These are phyloP conservation scores for Heterodera filipjevi DNA, from an alignment of 2,888 invertebrate species.

Conservation along the genomic window DNA sequence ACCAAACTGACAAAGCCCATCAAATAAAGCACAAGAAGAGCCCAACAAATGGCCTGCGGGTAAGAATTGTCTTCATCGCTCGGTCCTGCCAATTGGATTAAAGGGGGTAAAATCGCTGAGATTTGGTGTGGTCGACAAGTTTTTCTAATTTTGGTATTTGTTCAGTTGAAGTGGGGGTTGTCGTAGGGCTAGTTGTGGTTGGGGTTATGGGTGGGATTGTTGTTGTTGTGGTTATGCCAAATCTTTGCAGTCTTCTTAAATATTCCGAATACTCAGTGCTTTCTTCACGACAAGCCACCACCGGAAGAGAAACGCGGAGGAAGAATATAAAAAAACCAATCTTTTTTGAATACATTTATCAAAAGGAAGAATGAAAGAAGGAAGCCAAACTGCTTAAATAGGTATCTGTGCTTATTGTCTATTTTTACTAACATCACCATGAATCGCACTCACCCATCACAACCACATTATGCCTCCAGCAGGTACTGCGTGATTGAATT, in stretches of 20 bases:
- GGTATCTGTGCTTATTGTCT: conserved; percentile 24
- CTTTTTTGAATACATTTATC: not conserved
- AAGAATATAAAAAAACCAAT: not conserved
- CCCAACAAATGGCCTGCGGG: conserved; percentile 11
- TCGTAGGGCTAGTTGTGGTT: not conserved
- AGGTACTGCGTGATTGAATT: conserved; percentile 7
- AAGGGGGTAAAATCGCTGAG: not conserved
- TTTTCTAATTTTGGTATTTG: not conserved
- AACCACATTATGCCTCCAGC: conserved; percentile 23
- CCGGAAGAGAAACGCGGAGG: not conserved
- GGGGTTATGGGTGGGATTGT: too few relatives aligned
- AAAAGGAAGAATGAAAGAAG: not conserved
- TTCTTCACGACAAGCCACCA: not conserved
- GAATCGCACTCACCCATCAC: conserved; percentile 17
- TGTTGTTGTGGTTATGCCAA: too few relatives aligned
- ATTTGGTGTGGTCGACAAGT: not conserved
- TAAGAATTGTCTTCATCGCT: not conserved
- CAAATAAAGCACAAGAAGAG: not conserved
- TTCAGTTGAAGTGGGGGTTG: not conserved
- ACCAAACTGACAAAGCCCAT: conserved; percentile 3
- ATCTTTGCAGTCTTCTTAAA: not conserved
- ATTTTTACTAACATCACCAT: conserved; percentile 29
- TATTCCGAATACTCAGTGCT: not conserved
- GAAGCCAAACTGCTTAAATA: not conserved
- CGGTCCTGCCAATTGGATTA: not conserved